Base-by-base conservation (phyloP, 2,888 invertebrate species). In the Frankliniella intonsa region DNA sequence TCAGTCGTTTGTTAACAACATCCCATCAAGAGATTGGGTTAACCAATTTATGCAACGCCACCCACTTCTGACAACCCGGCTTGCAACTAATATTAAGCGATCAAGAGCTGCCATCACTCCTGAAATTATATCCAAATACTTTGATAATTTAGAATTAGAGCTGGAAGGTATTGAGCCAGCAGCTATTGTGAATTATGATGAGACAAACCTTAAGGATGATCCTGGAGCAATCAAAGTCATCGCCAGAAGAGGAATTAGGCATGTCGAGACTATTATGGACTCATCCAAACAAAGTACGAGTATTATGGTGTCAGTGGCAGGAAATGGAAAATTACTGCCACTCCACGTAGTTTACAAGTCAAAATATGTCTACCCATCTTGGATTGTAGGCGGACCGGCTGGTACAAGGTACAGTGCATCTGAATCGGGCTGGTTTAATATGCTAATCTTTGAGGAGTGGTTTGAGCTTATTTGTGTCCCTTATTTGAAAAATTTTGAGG, bases 131-230 rank as follows among this genome's bases (percentile, higher is more conserved):
- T 82, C 84, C 81, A 80, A 82, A 11, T 86, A 85, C 83, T 86
- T 85, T 84, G 84, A 85, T 80, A 80, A 84, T 25, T 83, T 86
- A 55, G 83, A 84, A 83, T 82, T 81, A n/a, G 82, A 83, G 12
- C 82, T 85, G 22, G 81, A 83, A 82, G 83, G 81, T 81, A 80
- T 84, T 9, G 82, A 83, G 1, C 82, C 83, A 49, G 55, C 62
- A 27, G 81, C 84, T 55, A 82, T 84, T 17, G 80, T 85, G 8
- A 87, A 87, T 79, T 87, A 86, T 83, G 87, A 87, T 82, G 86
- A 87, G 82, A 86, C 86, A 11, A 86, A 86, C 79, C 82, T 87
- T 2, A 82, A 83, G 11, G 86, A 86, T 82, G 86, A 87, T 82
- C 85, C 86, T 19, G 86, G 85, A 19, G 81, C 80, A 55, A 80